Evolutionary conservation across 2,113 vertebrate genomes (phyloP).

Genomic region (Melanerpes aurifrons): DNA sequence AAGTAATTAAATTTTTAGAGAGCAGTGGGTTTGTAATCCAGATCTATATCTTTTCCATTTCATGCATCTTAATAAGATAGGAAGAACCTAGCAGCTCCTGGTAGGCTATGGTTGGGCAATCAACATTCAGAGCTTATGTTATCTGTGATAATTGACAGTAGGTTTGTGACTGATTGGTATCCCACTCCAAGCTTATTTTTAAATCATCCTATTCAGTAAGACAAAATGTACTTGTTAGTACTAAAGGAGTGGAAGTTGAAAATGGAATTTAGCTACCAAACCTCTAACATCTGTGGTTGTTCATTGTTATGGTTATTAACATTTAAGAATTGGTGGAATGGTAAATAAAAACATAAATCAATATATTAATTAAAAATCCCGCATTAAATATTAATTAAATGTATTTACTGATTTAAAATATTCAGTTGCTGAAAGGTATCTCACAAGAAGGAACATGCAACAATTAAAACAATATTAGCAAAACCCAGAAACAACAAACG

Average conservation of each 20-base stretch:
- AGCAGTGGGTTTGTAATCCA: not conserved
- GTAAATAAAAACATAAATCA: too few species aligned
- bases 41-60: not conserved
- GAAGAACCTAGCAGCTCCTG: not conserved
- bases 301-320: not conserved
- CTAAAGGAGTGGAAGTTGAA: not conserved
- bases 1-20: not conserved
- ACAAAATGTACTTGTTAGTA: not conserved
- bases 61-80: not conserved
- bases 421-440: too few species aligned
- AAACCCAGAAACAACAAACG: too few species aligned
- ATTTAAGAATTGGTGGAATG: too few species aligned
- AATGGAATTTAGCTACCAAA: not conserved
- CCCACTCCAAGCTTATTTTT: not conserved
- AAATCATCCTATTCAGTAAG: not conserved
- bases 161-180: not conserved
- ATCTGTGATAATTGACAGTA: too few species aligned
- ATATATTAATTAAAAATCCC: too few species aligned
- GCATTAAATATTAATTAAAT: too few species aligned
- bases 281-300: not conserved
- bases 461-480: too few species aligned
- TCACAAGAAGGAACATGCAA: too few species aligned
- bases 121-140: not conserved
- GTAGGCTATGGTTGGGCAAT: not conserved
- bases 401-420: too few species aligned